A percentile compares a stretch with the other conserved stretches of the same genome.
Conservation (phyloP, 2,888 invertebrate species). For the Eudasyphora cyanicolor region DNA sequence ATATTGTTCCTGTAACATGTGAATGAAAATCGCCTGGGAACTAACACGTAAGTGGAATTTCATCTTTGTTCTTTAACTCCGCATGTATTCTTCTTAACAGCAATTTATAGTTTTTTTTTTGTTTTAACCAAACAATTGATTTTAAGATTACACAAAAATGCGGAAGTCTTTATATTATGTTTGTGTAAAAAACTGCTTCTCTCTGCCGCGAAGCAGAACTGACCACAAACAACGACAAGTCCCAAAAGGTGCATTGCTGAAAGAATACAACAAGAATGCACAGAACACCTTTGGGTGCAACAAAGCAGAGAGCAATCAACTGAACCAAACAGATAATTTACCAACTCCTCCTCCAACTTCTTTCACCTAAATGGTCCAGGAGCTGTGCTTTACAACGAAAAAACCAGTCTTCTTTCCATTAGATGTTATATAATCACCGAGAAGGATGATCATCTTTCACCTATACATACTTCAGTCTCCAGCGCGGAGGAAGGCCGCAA, state of each 20-base stretch:
- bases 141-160: conserved; percentile 58
- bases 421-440: conserved; percentile 54
- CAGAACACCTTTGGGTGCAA: not conserved
- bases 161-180: conserved; percentile 49
- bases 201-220: not conserved
- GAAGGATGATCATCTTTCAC: conserved; percentile 2
- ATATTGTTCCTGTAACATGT: too few species aligned
- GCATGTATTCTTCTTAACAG: too few species aligned
- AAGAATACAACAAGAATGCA: not conserved
- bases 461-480: not conserved
- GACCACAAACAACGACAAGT: conserved; percentile 36
- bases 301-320: not conserved
- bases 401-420: conserved; percentile 60
- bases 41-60: too few species aligned
- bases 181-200: conserved; percentile 5
- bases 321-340: not conserved
- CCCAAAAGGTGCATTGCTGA: not conserved
- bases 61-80: too few species aligned
- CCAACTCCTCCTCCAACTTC: conserved; percentile 1
- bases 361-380: conserved; percentile 17
- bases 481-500: not conserved
- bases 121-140: conserved; percentile 18
- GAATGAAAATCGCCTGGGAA: too few species aligned
- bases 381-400: not conserved
- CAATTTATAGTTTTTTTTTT: not conserved